A percentile compares a stretch with the other conserved stretches of the same genome.
These are phyloP conservation scores for Masticophis lateralis DNA, from an alignment of 2,797 vertebrate genomes.

Conservation along the genomic window DNA sequence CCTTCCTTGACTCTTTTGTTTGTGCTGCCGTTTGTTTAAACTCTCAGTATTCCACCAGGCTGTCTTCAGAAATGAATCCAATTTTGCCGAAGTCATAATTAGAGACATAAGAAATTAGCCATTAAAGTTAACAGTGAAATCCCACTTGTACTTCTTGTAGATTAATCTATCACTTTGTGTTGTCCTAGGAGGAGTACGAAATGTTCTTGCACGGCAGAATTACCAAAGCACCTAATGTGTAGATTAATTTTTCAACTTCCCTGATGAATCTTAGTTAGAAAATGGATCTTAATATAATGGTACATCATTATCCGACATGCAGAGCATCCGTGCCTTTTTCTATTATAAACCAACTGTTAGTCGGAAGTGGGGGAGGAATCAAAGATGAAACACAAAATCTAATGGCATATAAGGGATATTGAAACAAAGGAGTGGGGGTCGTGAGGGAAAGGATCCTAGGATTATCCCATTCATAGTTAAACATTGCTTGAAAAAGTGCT, in stretches of 20 bases:
- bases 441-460: background rate
- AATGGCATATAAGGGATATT: background rate
- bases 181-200: slow-evolving; percentile 20
- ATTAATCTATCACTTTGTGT: slow-evolving; percentile 34
- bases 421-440: background rate
- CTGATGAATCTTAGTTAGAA: slow-evolving; percentile 27
- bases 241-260: slow-evolving; percentile 36
- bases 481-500: background rate
- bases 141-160: slow-evolving; percentile 15
- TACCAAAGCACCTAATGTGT: slow-evolving; percentile 14
- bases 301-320: slow-evolving; percentile 3
- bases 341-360: slow-evolving; percentile 18
- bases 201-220: slow-evolving; percentile 11
- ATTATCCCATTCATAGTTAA: background rate
- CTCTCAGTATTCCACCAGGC: background rate
- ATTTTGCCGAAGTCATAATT: slow-evolving; percentile 33
- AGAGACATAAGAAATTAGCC: slow-evolving; percentile 34
- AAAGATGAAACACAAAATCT: background rate
- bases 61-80: slow-evolving; percentile 11
- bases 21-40: background rate
- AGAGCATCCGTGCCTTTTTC: background rate
- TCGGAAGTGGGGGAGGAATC: background rate
- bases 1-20: background rate
- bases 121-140: slow-evolving; percentile 34
- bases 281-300: slow-evolving; percentile 27